A percentile compares a stretch with the other conserved stretches of the same genome.
Evolutionary conservation across 1,140 invertebrate genomes (phyloP).

Genomic region (Lepidurus packardi): DNA sequence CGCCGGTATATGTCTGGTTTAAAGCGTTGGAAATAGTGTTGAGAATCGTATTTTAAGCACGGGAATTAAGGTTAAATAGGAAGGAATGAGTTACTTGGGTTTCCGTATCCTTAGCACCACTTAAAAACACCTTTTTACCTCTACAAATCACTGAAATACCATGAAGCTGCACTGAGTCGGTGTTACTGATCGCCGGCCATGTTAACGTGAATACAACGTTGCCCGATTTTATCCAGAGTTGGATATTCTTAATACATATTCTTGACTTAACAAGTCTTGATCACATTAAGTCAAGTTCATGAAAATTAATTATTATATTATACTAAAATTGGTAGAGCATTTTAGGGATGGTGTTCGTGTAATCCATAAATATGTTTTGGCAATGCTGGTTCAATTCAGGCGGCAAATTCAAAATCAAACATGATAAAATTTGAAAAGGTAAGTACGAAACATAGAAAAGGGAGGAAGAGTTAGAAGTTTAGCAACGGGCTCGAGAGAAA

Average conservation of each 20-base stretch:
- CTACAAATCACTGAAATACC: constrained; percentile 19
- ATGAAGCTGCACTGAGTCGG: constrained; percentile 20
- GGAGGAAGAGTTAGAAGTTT: background rate
- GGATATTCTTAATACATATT: background rate
- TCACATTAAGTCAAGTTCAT: too few species aligned
- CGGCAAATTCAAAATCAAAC: background rate
- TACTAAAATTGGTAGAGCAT: background rate
- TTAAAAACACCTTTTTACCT: background rate
- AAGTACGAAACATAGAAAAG: background rate
- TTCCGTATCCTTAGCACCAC: constrained; percentile 13
- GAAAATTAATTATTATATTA: too few species aligned
- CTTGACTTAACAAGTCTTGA: too few species aligned
- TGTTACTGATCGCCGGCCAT: constrained; percentile 20
- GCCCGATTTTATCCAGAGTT: background rate
- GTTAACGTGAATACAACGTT: background rate
- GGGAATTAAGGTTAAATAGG: background rate
- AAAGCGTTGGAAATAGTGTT: background rate
- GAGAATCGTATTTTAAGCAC: background rate
- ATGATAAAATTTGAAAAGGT: background rate
- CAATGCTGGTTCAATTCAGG: background rate
- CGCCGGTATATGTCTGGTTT: background rate
- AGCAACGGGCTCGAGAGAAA: background rate
- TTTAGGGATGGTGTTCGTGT: background rate
- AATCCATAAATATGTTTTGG: background rate
- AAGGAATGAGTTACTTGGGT: background rate